Evolutionary conservation across 1,140 invertebrate genomes (phyloP).

Genomic region (Cotesia vestalis): DNA sequence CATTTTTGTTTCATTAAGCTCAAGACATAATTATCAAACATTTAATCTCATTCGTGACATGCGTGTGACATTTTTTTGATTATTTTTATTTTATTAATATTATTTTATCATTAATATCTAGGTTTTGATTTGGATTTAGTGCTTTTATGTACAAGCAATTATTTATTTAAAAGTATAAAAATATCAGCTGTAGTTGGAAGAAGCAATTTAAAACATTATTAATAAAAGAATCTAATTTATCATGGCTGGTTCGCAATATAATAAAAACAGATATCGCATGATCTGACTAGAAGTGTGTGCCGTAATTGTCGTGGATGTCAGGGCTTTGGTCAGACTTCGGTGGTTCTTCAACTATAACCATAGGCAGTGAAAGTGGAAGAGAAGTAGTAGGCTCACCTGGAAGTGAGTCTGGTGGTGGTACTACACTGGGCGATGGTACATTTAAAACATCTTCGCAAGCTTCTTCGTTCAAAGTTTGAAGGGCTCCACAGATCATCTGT

Average conservation of each 20-base stretch:
- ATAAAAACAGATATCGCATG: not conserved
- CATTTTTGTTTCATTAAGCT: too few relatives aligned
- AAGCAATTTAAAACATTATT: not conserved
- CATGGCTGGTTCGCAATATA: not conserved
- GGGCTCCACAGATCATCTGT: conserved; percentile 91
- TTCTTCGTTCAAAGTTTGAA: conserved; percentile 92
- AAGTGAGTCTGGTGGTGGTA: conserved; percentile 56
- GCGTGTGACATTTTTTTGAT: too few relatives aligned
- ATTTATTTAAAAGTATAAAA: not conserved
- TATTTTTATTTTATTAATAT: not conserved
- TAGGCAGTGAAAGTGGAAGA: conserved; percentile 61
- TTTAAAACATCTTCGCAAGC: conserved; percentile 86
- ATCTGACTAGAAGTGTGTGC: conserved; percentile 49
- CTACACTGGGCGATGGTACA: conserved; percentile 58
- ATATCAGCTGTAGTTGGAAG: not conserved
- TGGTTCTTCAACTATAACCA: conserved; percentile 64
- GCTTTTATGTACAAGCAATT: not conserved
- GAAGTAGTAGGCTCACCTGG: conserved; percentile 62
- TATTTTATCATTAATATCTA: conserved; percentile 26
- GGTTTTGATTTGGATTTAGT: not conserved
- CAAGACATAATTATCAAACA: too few relatives aligned
- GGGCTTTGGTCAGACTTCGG: conserved; percentile 58
- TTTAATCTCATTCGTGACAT: too few relatives aligned
- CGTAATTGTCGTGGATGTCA: conserved; percentile 56
- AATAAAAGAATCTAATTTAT: not conserved